Conservation (phyloP, 1,140 invertebrate genomes). For the Adoxophyes honmai region DNA sequence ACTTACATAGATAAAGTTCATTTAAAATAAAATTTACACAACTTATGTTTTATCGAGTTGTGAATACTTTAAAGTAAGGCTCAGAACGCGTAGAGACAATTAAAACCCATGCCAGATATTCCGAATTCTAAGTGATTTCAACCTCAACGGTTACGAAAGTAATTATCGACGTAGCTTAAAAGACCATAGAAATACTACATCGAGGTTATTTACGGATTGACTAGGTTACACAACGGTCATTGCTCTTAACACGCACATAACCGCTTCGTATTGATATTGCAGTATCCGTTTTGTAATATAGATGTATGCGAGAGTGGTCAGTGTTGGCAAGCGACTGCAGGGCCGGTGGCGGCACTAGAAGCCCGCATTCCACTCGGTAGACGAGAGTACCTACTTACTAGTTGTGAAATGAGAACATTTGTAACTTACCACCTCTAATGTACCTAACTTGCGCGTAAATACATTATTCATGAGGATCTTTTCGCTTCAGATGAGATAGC, state of each 20-base stretch:
- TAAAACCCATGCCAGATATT: too few relatives aligned
- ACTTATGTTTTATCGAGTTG: too few relatives aligned
- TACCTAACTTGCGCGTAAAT: background rate
- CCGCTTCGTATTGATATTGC: constrained; percentile 18
- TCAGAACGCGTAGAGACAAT: too few relatives aligned
- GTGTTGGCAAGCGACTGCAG: constrained; percentile 58
- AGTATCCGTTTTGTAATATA: constrained; percentile 40
- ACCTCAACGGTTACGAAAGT: too few relatives aligned
- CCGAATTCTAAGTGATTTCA: too few relatives aligned
- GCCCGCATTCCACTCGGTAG: constrained; percentile 56
- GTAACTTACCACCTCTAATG: constrained; percentile 25
- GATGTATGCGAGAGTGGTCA: constrained; percentile 59
- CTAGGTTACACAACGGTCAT: constrained; percentile 24
- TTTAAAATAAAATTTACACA: too few relatives aligned
- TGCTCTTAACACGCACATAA: constrained; percentile 26
- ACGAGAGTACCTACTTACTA: constrained; percentile 32
- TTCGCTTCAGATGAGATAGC: too few relatives aligned
- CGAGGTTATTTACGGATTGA: background rate
- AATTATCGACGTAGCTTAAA: too few relatives aligned
- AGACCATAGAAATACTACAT: too few relatives aligned
- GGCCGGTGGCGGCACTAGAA: constrained; percentile 43
- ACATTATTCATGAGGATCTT: background rate
- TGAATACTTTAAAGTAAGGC: too few relatives aligned
- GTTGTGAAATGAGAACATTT: constrained; percentile 64
- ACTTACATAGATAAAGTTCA: too few relatives aligned